Evolutionary conservation across 1,140 invertebrate species (phyloP).

Genomic region (Paralvinella palmiformis): DNA sequence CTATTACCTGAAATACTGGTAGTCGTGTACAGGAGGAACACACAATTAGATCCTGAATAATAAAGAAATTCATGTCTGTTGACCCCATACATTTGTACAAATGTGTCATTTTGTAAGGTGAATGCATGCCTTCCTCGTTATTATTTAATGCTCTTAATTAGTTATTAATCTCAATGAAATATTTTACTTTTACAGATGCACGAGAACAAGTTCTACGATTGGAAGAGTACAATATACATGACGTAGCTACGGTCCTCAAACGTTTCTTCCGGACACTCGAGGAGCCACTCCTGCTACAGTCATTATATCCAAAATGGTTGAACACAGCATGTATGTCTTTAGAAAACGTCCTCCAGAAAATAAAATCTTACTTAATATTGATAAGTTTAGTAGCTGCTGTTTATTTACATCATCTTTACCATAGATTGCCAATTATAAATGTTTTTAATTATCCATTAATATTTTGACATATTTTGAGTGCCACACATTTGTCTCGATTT

Average conservation of each 20-base stretch:
- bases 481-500: background rate
- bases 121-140: too few relatives aligned
- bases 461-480: background rate
- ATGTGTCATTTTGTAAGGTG: too few relatives aligned
- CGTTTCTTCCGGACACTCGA: conserved; percentile 67
- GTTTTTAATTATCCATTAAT: background rate
- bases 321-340: conserved; percentile 45
- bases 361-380: background rate
- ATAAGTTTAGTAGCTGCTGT: background rate
- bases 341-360: background rate
- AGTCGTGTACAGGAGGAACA: too few relatives aligned
- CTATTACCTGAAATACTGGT: too few relatives aligned
- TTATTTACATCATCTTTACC: background rate
- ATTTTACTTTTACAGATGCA: too few relatives aligned
- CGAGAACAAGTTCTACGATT: conserved; percentile 72
- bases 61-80: too few relatives aligned
- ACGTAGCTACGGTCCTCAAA: conserved; percentile 77
- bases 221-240: conserved; percentile 71
- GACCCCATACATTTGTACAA: too few relatives aligned
- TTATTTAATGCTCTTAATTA: too few relatives aligned
- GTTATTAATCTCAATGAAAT: too few relatives aligned
- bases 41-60: too few relatives aligned
- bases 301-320: conserved; percentile 55
- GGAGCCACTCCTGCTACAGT: conserved; percentile 48
- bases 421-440: background rate